Percentiles rank a stretch among this genome's conserved stretches.
Conservation (phyloP, 2,113 vertebrate species). For the Hystrix brachyura region DNA sequence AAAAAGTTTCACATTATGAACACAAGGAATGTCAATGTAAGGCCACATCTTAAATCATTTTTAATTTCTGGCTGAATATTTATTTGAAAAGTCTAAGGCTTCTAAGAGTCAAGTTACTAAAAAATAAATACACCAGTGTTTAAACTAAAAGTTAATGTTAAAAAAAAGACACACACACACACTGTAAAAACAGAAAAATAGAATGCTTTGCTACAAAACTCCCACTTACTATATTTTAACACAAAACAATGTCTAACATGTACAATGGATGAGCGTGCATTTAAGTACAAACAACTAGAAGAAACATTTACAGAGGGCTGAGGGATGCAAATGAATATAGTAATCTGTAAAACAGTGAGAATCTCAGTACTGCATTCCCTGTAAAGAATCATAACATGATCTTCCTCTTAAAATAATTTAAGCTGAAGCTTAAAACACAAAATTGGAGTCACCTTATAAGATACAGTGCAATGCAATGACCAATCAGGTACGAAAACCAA, state of each 20-base stretch:
- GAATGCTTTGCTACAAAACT: slow-evolving; percentile 85
- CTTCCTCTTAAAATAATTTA: slow-evolving; percentile 71
- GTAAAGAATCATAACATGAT: slow-evolving; percentile 79
- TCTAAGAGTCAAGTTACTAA: slow-evolving; percentile 84
- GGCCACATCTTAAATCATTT: slow-evolving; percentile 86
- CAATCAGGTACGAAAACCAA: slow-evolving; percentile 77
- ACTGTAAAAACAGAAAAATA: slow-evolving; percentile 85
- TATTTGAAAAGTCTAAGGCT: slow-evolving; percentile 84
- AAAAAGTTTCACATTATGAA: slow-evolving; percentile 74
- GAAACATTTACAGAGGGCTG: slow-evolving; percentile 86
- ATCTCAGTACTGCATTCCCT: slow-evolving; percentile 78
- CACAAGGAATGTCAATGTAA: slow-evolving; percentile 84
- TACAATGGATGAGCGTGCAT: slow-evolving; percentile 85
- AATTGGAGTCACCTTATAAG: slow-evolving; percentile 68
- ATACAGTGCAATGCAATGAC: slow-evolving; percentile 76
- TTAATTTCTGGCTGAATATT: slow-evolving; percentile 79
- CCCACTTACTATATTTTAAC: slow-evolving; percentile 85
- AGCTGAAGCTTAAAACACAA: slow-evolving; percentile 81
- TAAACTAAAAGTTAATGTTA: slow-evolving; percentile 83
- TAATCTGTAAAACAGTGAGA: slow-evolving; percentile 80
- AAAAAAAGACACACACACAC: slow-evolving; percentile 32
- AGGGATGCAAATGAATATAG: slow-evolving; percentile 84
- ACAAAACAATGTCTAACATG: slow-evolving; percentile 86
- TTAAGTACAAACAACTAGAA: slow-evolving; percentile 84
- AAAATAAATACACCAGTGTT: slow-evolving; percentile 81